These are phyloP conservation scores for Sisor rabdophorus DNA, from an alignment of 2,113 vertebrate species.

Conservation along the genomic window DNA sequence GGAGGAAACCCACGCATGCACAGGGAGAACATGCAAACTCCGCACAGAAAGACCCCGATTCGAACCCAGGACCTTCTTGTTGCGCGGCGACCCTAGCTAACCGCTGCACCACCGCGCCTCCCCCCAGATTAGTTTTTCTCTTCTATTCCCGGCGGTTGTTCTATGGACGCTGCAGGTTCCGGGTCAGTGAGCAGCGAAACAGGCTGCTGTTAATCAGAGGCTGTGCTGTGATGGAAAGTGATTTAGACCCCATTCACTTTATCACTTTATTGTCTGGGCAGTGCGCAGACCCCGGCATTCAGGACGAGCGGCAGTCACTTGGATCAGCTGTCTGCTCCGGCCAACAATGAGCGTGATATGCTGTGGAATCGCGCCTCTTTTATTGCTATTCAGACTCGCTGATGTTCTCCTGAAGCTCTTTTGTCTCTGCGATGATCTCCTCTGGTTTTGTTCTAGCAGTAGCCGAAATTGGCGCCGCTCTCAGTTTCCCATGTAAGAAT, in stretches of 20 bases:
- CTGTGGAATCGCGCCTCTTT: constrained; percentile 32
- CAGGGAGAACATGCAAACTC: no score
- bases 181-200: constrained; percentile 44
- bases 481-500: constrained; percentile 73
- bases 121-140: background rate
- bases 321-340: constrained; percentile 21
- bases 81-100: no score
- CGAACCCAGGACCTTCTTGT: no score
- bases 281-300: constrained; percentile 44
- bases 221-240: constrained; percentile 56
- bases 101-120: no score
- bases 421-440: constrained; percentile 57
- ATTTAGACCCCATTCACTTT: constrained; percentile 61
- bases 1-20: no score
- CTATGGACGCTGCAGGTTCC: constrained; percentile 33
- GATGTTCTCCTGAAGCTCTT: constrained; percentile 59
- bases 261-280: constrained; percentile 62
- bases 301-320: constrained; percentile 28
- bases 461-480: constrained; percentile 54
- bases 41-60: no score
- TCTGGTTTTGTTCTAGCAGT: constrained; percentile 50
- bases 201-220: constrained; percentile 53
- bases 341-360: constrained; percentile 50
- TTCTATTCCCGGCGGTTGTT: constrained; percentile 24
- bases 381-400: constrained; percentile 56